Evolutionary conservation across 37 sponge, comb jelly and placozoan genomes (phyloP), one percentile per base, ranked within the genome.

Genomic region (Chondrosia reniformis): DNA sequence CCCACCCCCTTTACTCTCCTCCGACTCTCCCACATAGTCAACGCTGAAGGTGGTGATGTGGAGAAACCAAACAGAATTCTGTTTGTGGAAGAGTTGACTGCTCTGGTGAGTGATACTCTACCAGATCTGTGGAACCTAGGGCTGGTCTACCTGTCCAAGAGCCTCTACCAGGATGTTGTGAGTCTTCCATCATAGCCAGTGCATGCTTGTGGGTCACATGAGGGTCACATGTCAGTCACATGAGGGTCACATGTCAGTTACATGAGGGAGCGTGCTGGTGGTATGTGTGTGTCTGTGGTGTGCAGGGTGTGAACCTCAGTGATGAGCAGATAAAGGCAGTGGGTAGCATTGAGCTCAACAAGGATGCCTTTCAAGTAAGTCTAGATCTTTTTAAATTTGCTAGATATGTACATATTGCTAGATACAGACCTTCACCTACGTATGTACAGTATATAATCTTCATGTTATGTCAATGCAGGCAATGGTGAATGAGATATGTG

Each of bases 51-150:
- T 33, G 2, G 31, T 33, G 84, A 84, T n/a, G 31, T 42, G 33
- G 36, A 27, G 36, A 63, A 55, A 0, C 96, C 96, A 0, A 84
- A 63, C 38, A 74, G 84, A 10, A 84, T 96, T 30, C 88, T 81
- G 32, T 93, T 96, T 76, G 77, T 93, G 28, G 94, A 96, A 45
- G 91, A 96, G 72, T 33, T 96, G 49, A 92, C 86, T 0, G 91
- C 58, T 9, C 55, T 93, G 25, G 38, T 90, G 1, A 46, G 34
- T 17, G 86, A 84, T 80, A 93, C 30, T 27, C 75, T 96, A 4
- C 94, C 97, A 4, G 86, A 90, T 58, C 73, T 96, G 52, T 96
- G 94, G 88, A 86, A 75, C 46, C 86, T 96, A 37, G 93, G 86
- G 24, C 86, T 78, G 21, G 89, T 90, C 55, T 95, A 95, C 79